phyloP scores from a whole-genome alignment of 2,888 invertebrate species.

The Trichopria drosophilae region DNA sequence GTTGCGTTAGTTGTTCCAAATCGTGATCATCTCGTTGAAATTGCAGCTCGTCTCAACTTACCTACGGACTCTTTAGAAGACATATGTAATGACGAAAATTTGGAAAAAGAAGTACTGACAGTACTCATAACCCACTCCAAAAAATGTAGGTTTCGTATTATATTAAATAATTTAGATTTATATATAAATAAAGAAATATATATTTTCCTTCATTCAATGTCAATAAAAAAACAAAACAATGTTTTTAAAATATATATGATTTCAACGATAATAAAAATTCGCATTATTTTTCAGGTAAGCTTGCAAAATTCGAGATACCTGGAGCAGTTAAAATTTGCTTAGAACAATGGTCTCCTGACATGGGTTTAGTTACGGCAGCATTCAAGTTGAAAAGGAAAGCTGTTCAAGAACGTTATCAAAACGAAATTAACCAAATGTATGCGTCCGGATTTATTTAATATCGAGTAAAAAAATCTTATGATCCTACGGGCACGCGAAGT shows the following conservation, averaged over 20 bases:
- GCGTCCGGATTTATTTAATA: constrained; percentile 89
- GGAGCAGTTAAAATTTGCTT: constrained; percentile 83
- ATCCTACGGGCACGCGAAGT: no score
- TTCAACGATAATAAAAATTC: no score
- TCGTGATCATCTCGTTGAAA: constrained; percentile 68
- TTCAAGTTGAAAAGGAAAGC: constrained; percentile 97
- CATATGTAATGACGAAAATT: constrained; percentile 71
- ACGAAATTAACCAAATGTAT: constrained; percentile 92
- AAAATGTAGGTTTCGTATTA: no score
- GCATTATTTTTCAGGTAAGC: constrained; percentile 73
- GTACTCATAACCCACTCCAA: constrained; percentile 81
- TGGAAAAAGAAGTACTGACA: constrained; percentile 81
- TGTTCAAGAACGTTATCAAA: constrained; percentile 90
- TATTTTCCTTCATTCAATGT: no score
- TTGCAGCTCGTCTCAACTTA: constrained; percentile 73
- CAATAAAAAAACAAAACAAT: not conserved
- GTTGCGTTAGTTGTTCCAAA: constrained; percentile 91
- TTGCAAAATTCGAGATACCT: constrained; percentile 84
- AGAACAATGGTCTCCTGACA: constrained; percentile 97
- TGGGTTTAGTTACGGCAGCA: constrained; percentile 96
- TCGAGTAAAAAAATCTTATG: no score
- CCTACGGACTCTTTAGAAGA: constrained; percentile 60
- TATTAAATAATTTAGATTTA: no score
- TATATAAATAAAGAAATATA: no score
- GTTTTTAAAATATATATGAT: constrained; percentile 12